Evolutionary conservation across 1,140 invertebrate species (phyloP).

Genomic region (Cepaea nemoralis): DNA sequence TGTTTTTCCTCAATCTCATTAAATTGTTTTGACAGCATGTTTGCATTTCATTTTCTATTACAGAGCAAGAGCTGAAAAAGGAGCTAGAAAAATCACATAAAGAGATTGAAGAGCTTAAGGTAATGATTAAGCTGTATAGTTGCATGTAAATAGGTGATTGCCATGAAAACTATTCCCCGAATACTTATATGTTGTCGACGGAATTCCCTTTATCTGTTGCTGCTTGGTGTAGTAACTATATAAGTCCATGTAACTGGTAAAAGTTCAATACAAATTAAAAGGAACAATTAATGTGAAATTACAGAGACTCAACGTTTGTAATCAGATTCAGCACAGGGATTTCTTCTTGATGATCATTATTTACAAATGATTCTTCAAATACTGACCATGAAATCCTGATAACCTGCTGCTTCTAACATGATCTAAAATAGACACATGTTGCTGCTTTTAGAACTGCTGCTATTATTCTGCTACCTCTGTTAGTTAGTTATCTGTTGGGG

Average conservation of each 20-base stretch:
- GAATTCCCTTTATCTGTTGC: not conserved
- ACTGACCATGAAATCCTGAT: no score
- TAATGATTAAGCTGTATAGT: slow-evolving; percentile 56
- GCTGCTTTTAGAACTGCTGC: no score
- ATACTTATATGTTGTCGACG: not conserved
- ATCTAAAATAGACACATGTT: no score
- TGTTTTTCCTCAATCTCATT: no score
- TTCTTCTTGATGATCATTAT: no score
- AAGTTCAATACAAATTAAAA: not conserved
- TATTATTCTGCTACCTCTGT: no score
- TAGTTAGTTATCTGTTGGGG: no score
- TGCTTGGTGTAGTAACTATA: not conserved
- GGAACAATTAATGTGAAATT: not conserved
- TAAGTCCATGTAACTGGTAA: not conserved
- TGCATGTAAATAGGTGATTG: not conserved
- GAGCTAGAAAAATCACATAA: slow-evolving; percentile 58
- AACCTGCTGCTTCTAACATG: no score
- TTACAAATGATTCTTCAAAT: no score
- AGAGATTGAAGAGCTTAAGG: slow-evolving; percentile 87
- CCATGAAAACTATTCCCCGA: not conserved
- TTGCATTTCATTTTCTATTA: slow-evolving; percentile 38
- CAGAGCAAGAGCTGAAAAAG: slow-evolving; percentile 59
- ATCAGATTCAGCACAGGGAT: no score
- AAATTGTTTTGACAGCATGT: no score
- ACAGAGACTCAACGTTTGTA: not conserved